Percentiles rank a stretch among this genome's conserved stretches.
Evolutionary conservation across 2,888 invertebrate genomes (phyloP).

Genomic region (Eupithecia inturbata): DNA sequence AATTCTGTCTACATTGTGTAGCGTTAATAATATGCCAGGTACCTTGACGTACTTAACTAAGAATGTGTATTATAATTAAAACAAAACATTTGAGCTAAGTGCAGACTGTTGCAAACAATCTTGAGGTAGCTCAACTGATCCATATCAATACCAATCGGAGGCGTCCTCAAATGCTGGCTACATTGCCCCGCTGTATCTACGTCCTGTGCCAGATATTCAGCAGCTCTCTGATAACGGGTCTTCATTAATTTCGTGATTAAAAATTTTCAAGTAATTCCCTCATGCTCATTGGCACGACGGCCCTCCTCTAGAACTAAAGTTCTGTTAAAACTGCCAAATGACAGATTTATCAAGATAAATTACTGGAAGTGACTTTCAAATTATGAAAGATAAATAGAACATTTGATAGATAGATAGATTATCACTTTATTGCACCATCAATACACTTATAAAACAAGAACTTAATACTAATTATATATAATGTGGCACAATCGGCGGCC

Average conservation of each 20-base stretch:
- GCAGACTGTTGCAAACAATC: no score
- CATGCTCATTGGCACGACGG: conserved; percentile 57
- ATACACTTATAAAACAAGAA: no score
- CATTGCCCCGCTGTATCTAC: neutral
- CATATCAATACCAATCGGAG: no score
- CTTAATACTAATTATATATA: no score
- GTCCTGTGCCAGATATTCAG: neutral
- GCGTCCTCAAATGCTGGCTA: neutral
- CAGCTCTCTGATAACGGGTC: neutral
- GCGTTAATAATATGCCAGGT: neutral
- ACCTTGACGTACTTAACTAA: no score
- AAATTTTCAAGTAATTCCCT: conserved; percentile 54
- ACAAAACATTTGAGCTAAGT: no score
- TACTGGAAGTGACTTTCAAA: conserved; percentile 44
- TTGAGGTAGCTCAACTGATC: neutral
- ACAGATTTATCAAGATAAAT: conserved; percentile 37
- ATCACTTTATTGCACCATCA: no score
- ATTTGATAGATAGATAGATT: no score
- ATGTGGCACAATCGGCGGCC: no score
- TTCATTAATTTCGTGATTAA: conserved; percentile 52
- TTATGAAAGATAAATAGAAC: no score
- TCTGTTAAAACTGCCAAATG: conserved; percentile 48
- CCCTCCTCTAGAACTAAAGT: conserved; percentile 55
- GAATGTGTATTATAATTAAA: no score
- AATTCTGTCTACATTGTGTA: conserved; percentile 23